These are phyloP conservation scores for Zaprionus inermis DNA, from an alignment of 1,140 invertebrate species.

Conservation along the genomic window DNA sequence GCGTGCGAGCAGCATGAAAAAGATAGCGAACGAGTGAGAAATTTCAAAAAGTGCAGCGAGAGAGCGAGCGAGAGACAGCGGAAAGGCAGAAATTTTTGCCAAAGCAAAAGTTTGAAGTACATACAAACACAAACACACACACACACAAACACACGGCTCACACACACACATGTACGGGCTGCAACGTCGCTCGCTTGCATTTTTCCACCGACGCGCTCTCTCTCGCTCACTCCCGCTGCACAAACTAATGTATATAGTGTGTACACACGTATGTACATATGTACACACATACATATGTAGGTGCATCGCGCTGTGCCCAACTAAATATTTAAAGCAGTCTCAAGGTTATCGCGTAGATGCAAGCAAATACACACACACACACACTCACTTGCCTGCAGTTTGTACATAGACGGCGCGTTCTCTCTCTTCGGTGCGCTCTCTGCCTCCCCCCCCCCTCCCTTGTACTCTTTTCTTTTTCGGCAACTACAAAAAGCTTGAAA, in stretches of 20 bases:
- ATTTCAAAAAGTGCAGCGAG: slow-evolving; percentile 14
- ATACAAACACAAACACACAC: slow-evolving; percentile 38
- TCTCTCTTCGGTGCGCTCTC: slow-evolving; percentile 17
- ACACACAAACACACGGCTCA: neutral
- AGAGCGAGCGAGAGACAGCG: slow-evolving; percentile 19
- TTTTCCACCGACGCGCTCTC: neutral
- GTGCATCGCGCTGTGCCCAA: slow-evolving; percentile 36
- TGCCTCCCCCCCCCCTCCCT: slow-evolving; percentile 14
- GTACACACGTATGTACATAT: neutral
- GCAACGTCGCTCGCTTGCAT: slow-evolving; percentile 31
- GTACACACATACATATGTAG: neutral
- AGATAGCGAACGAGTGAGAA: slow-evolving; percentile 15
- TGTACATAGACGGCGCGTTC: slow-evolving; percentile 12
- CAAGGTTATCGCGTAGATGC: slow-evolving; percentile 65
- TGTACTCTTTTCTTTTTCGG: slow-evolving; percentile 22
- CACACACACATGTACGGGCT: slow-evolving; percentile 9
- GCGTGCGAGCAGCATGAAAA: slow-evolving; percentile 14
- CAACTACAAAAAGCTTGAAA: slow-evolving; percentile 39
- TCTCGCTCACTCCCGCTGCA: neutral
- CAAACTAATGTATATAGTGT: neutral
- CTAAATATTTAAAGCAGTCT: slow-evolving; percentile 70
- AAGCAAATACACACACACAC: slow-evolving; percentile 18
- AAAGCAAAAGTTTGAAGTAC: slow-evolving; percentile 59
- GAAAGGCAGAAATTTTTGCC: slow-evolving; percentile 44
- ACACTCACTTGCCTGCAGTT: slow-evolving; percentile 12